Base-by-base conservation (phyloP, 2,113 vertebrate species). In the Lophura nycthemera region DNA sequence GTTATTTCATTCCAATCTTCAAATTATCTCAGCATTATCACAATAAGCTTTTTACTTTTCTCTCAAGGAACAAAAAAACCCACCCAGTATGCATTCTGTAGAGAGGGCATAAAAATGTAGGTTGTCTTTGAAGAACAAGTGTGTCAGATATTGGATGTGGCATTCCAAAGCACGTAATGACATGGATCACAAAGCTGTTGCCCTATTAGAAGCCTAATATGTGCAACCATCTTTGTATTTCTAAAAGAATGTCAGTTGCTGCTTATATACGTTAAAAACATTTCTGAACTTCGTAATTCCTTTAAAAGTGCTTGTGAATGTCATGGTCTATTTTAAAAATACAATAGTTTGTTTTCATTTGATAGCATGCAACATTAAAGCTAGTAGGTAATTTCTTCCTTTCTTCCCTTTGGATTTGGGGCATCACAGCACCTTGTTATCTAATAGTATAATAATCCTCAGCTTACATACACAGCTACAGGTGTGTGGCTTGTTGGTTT, bases 251-350 rank as follows among this genome's bases (percentile, higher is more conserved):
- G 90, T 89, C 88, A 95, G 48, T 95, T 95, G 32, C 71, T 95
- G 42, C 72, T 84, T 89, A 82, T 56, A 93, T 92, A 93, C 81
- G 84, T 60, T 86, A 79, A 90, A 82, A 93, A 86, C 78, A 78
- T 92, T 80, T 92, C 74, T 82, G 92, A 94, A 93, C 86, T 92
- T 90, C 1, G 82, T 71, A 92, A 89, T 92, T 94, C 66, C 34
- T 87, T 87, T 95, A 91, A 91, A 91, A 92, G 47, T 89, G 71
- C 86, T 92, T 90, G 81, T 78, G 91, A 95, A 91, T 84, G 76
- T 93, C 48, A 34, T 54, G 54, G 36, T 86, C 52, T 92, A 30
- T 92, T 93, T 92, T 86, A 47, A 87, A 94, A 85, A 76, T 47
- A 61, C 40, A 91, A 14, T 85, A 56, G 94, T 50, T 93, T 89